Conservation (phyloP, 1,140 invertebrate species). For the Bombus waltoni region DNA sequence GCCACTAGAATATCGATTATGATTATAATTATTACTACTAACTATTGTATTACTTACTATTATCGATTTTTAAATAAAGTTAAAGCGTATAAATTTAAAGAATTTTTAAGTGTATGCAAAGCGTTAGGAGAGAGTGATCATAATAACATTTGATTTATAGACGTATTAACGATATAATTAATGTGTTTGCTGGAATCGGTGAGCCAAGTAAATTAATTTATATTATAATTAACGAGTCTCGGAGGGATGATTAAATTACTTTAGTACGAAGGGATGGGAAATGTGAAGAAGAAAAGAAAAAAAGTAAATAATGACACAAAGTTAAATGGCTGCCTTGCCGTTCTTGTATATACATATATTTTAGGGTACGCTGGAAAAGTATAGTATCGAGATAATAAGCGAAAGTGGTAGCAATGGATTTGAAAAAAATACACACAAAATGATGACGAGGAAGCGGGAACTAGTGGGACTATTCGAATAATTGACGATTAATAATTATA, state of each 20-base stretch:
- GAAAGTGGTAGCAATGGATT: slow-evolving; percentile 49
- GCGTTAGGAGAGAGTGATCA: slow-evolving; percentile 44
- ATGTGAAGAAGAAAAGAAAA: slow-evolving; percentile 34
- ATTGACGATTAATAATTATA: slow-evolving; percentile 72
- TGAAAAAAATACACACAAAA: slow-evolving; percentile 26
- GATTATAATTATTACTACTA: slow-evolving; percentile 67
- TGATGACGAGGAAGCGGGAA: slow-evolving; percentile 27
- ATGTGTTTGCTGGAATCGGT: slow-evolving; percentile 70
- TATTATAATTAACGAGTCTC: slow-evolving; percentile 74
- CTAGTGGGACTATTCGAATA: slow-evolving; percentile 58
- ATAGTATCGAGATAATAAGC: slow-evolving; percentile 36
- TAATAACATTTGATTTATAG: slow-evolving; percentile 62
- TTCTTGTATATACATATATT: slow-evolving; percentile 65
- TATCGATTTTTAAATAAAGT: slow-evolving; percentile 66
- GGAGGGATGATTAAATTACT: slow-evolving; percentile 72
- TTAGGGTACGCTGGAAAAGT: slow-evolving; percentile 54
- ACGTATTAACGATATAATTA: slow-evolving; percentile 58
- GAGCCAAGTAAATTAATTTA: slow-evolving; percentile 74
- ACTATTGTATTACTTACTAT: slow-evolving; percentile 67
- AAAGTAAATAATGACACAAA: slow-evolving; percentile 53
- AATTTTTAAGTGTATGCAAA: slow-evolving; percentile 59
- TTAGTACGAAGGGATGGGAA: slow-evolving; percentile 51
- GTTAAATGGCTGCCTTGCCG: slow-evolving; percentile 60
- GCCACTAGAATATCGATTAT: slow-evolving; percentile 67
- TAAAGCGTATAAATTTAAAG: slow-evolving; percentile 67